Conservation (phyloP, 2,113 vertebrate species). For the Blennius ocellaris region DNA sequence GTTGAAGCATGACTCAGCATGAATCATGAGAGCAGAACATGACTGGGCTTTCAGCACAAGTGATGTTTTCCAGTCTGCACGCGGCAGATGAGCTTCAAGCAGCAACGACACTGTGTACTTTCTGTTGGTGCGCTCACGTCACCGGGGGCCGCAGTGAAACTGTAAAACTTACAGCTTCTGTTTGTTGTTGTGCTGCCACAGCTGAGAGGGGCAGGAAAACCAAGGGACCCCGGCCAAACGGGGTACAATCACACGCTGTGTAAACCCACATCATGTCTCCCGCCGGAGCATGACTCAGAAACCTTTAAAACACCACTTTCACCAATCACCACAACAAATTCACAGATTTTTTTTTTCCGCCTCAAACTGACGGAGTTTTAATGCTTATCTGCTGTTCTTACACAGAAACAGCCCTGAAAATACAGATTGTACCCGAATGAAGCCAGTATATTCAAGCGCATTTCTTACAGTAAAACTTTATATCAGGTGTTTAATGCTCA, state of each 20-base stretch:
- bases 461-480: too few relatives aligned
- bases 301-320: constrained; percentile 7
- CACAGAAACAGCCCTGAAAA: neutral
- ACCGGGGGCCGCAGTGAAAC: constrained; percentile 57
- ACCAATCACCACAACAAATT: neutral
- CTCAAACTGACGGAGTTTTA: neutral
- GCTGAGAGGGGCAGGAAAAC: constrained; percentile 50
- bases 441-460: too few relatives aligned
- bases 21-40: too few relatives aligned
- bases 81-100: too few relatives aligned
- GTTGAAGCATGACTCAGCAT: too few relatives aligned
- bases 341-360: neutral
- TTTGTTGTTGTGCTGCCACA: constrained; percentile 69
- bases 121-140: constrained; percentile 79
- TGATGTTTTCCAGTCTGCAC: too few relatives aligned
- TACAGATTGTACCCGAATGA: too few relatives aligned
- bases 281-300: constrained; percentile 4
- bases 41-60: too few relatives aligned
- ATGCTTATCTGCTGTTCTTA: neutral
- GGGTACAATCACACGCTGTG: constrained; percentile 35
- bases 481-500: too few relatives aligned
- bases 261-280: constrained; percentile 31
- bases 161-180: constrained; percentile 57
- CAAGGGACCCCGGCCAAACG: constrained; percentile 38
- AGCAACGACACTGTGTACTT: constrained; percentile 4